Evolutionary conservation across 1,140 invertebrate species (phyloP).

Genomic region (Drosophila yakuba): DNA sequence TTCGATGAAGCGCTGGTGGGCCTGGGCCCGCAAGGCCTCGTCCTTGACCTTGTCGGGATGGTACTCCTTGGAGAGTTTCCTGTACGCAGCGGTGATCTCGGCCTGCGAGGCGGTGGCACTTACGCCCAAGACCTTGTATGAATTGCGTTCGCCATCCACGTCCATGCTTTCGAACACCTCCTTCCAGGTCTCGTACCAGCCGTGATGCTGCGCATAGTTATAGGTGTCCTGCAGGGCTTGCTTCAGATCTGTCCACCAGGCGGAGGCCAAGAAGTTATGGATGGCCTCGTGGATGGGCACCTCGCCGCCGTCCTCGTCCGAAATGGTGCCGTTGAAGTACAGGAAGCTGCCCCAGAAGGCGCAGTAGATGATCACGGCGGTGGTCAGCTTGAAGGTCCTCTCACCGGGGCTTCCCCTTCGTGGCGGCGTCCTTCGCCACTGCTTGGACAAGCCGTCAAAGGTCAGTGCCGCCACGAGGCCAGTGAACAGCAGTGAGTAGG

Average conservation of each 20-base stretch:
- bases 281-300: constrained; percentile 94
- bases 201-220: constrained; percentile 90
- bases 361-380: constrained; percentile 89
- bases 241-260: constrained; percentile 91
- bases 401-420: constrained; percentile 84
- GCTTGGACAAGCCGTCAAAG: constrained; percentile 91
- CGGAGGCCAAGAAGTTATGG: constrained; percentile 95
- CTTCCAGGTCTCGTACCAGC: constrained; percentile 93
- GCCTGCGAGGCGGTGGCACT: constrained; percentile 91
- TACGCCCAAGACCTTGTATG: constrained; percentile 93
- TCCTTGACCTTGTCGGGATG: constrained; percentile 97
- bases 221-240: constrained; percentile 91
- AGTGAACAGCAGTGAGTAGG: constrained; percentile 88
- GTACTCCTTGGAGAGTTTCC: constrained; percentile 92
- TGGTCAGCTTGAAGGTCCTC: constrained; percentile 86
- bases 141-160: constrained; percentile 95
- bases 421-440: constrained; percentile 89
- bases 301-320: constrained; percentile 94
- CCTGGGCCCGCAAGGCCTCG: constrained; percentile 87
- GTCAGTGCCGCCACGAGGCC: constrained; percentile 87
- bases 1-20: constrained; percentile 95
- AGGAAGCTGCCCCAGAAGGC: constrained; percentile 91
- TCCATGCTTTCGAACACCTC: constrained; percentile 94
- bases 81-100: constrained; percentile 93
- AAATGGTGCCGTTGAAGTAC: constrained; percentile 95